These are phyloP conservation scores for Folsomia candida DNA, from an alignment of 2,888 invertebrate genomes.

Conservation along the genomic window DNA sequence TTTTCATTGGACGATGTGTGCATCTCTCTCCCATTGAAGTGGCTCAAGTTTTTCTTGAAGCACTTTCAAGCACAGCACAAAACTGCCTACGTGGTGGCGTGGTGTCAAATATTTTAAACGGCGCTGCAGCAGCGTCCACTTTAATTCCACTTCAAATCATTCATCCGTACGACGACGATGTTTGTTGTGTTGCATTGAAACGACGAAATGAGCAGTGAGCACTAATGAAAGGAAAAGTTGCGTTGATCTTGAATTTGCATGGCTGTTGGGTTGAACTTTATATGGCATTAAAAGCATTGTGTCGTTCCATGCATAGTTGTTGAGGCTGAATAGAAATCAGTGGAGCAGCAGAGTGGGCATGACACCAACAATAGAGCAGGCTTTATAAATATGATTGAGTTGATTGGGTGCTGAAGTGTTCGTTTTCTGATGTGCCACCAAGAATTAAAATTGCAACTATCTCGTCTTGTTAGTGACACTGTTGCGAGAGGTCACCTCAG, in stretches of 20 bases:
- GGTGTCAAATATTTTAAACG: too few relatives aligned
- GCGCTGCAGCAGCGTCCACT: too few relatives aligned
- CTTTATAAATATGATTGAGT: not conserved
- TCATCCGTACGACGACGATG: not conserved
- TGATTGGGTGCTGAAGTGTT: not conserved
- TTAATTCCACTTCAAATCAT: not conserved
- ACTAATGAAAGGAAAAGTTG: constrained; percentile 2
- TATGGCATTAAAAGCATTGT: too few relatives aligned
- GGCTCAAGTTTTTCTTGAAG: too few relatives aligned
- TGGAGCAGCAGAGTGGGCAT: not conserved
- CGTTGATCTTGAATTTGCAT: not conserved
- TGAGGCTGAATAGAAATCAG: not conserved
- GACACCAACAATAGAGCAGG: not conserved
- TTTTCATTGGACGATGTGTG: not conserved
- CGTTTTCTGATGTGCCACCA: not conserved
- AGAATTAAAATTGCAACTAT: too few relatives aligned
- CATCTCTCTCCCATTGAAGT: too few relatives aligned
- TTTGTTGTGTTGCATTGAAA: not conserved
- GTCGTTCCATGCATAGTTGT: not conserved
- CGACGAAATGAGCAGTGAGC: not conserved
- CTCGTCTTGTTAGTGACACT: too few relatives aligned
- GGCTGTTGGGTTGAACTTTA: too few relatives aligned
- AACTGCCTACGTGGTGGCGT: too few relatives aligned
- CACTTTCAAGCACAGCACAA: too few relatives aligned
- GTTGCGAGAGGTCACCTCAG: too few relatives aligned